A percentile compares a stretch with the other conserved stretches of the same genome.
Evolutionary conservation across 2,797 vertebrate species (phyloP).

Genomic region (Malacoraja senta): DNA sequence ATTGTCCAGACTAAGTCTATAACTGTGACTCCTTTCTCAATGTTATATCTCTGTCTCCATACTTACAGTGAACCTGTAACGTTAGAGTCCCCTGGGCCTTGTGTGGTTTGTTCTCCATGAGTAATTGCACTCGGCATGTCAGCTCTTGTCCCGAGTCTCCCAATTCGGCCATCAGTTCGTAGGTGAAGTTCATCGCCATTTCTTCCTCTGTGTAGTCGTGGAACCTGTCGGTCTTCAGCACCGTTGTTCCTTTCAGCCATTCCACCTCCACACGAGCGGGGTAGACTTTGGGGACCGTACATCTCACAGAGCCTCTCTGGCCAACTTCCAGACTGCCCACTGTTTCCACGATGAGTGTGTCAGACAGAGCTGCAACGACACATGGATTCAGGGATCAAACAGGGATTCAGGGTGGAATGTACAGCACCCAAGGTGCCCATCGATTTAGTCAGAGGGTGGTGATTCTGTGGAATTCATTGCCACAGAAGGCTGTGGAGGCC

Average conservation of each 20-base stretch:
- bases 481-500: too few relatives aligned
- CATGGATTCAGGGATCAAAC: slow-evolving; percentile 12
- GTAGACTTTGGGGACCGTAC: slow-evolving; percentile 61
- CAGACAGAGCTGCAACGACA: slow-evolving; percentile 67
- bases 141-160: slow-evolving; percentile 56
- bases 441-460: too few relatives aligned
- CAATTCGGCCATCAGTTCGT: slow-evolving; percentile 45
- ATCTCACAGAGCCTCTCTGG: slow-evolving; percentile 52
- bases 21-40: neutral
- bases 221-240: slow-evolving; percentile 32
- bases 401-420: too few relatives aligned
- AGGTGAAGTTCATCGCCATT: slow-evolving; percentile 48
- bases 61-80: slow-evolving; percentile 71
- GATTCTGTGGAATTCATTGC: too few relatives aligned
- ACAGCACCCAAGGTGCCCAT: neutral
- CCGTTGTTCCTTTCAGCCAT: slow-evolving; percentile 51
- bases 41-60: slow-evolving; percentile 28
- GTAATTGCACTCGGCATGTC: slow-evolving; percentile 62
- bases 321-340: slow-evolving; percentile 51
- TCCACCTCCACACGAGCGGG: slow-evolving; percentile 58
- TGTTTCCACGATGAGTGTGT: slow-evolving; percentile 61
- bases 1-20: neutral
- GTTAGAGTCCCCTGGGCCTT: slow-evolving; percentile 47
- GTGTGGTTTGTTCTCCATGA: slow-evolving; percentile 42
- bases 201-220: neutral